A percentile compares a stretch with the other conserved stretches of the same genome.
Evolutionary conservation across 2,888 invertebrate species (phyloP).

Genomic region (Drosophila algonquin): DNA sequence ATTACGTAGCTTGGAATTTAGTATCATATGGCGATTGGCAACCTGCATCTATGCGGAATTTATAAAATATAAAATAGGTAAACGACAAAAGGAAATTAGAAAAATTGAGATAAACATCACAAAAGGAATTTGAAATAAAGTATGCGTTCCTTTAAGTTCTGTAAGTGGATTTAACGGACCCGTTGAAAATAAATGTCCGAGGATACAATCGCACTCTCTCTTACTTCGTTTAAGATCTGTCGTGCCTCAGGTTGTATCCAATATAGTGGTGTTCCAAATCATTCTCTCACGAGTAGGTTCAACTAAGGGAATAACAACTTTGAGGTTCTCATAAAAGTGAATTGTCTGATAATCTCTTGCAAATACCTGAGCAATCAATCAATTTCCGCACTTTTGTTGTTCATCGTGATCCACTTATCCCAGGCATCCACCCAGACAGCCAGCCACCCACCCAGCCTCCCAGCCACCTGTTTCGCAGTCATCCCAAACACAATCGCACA

Average conservation of each 20-base stretch:
- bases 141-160: neutral
- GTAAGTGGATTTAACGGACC: neutral
- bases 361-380: conserved; percentile 46
- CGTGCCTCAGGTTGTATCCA: too few species aligned
- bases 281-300: neutral
- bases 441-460: neutral
- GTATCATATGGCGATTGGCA: conserved; percentile 59
- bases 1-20: conserved; percentile 70
- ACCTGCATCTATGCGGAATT: conserved; percentile 44
- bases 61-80: conserved; percentile 45
- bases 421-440: neutral
- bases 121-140: neutral
- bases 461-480: conserved; percentile 17
- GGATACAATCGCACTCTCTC: too few species aligned
- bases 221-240: too few species aligned
- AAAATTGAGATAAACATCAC: neutral
- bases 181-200: neutral
- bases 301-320: neutral
- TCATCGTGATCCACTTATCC: conserved; percentile 25
- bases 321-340: neutral
- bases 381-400: conserved; percentile 50
- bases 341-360: conserved; percentile 13
- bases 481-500: conserved; percentile 44
- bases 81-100: conserved; percentile 46
- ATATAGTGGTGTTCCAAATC: too few species aligned